Base-by-base conservation (phyloP, 2,797 vertebrate species). In the Pagetopsis macropterus region DNA sequence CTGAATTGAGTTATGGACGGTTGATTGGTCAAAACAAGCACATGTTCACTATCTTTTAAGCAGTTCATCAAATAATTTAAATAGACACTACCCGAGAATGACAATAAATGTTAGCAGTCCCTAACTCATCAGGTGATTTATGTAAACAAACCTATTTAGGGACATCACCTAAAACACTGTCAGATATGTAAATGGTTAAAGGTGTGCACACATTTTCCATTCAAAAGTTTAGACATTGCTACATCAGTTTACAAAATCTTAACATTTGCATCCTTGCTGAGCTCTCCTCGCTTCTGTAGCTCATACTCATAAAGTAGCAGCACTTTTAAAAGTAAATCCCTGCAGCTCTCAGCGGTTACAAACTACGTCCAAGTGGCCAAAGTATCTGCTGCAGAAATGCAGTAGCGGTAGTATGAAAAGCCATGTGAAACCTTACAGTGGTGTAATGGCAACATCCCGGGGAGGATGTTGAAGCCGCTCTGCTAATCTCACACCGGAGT, bases 401-500 rank as follows among this genome's bases (percentile, higher is more conserved):
- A 46, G 79, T 7, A 9, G 61, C 23, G 50, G 37, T 65, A 37
- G 65, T 37, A 19, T 56, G 41, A 19, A 15, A 9, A 71, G 57
- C 83, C 81, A 83, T 86, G 89, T 40, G 88, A 19, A 84, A 50
- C 70, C 19, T 17, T 43, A 12, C 78, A 43, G 74, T 66, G 70
- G 55, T 49, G 70, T 43, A 70, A 75, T 1, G 70, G 71, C 64
- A 85, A 84, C 81, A 81, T 80, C 79, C 78, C 70, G 59, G 55
- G 58, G 80, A 87, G 84, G 87, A 90, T 86, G 90, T 79, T 12
- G 55, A 58, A 87, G 79, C 72, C 5, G 70, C 76, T 71, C 75
- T 17, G 79, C 84, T 74, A 27, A 70, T 70, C 84, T 82, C 81
- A 55, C 4, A 13, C 63, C 23, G 73, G 2, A 8, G 69, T 67